Evolutionary conservation across 2,113 vertebrate species (phyloP).

Genomic region (Ictalurus punctatus): DNA sequence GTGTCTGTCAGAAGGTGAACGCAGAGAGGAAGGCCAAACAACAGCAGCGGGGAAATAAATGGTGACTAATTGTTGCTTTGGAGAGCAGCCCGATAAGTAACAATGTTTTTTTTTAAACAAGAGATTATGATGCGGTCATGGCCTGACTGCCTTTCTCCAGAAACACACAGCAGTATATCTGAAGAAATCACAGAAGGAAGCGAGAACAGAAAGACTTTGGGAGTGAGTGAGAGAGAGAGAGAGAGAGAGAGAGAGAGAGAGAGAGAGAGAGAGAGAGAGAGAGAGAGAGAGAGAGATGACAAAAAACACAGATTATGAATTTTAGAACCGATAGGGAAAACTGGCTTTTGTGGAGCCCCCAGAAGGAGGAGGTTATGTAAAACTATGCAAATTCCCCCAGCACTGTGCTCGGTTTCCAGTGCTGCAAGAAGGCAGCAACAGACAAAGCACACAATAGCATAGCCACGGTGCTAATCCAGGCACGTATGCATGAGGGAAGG

Average conservation of each 20-base stretch:
- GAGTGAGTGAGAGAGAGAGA: conserved; percentile 41
- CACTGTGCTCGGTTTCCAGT: conserved; percentile 70
- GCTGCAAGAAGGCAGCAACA: conserved; percentile 64
- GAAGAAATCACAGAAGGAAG: conserved; percentile 52
- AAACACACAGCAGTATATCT: conserved; percentile 58
- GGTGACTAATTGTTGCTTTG: conserved; percentile 56
- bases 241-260: conserved; percentile 38
- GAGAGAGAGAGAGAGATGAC: conserved; percentile 30
- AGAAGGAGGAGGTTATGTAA: conserved; percentile 73
- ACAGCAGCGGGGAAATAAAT: conserved; percentile 48
- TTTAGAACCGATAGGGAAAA: conserved; percentile 69
- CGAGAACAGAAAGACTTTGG: conserved; percentile 35
- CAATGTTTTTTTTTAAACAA: conserved; percentile 59
- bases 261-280: conserved; percentile 37
- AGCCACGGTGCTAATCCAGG: conserved; percentile 48
- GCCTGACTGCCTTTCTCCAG: conserved; percentile 60
- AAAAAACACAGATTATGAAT: conserved; percentile 70
- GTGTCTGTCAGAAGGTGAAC: conserved; percentile 51
- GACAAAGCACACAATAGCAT: conserved; percentile 59
- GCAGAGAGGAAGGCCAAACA: conserved; percentile 25
- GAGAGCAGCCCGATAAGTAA: conserved; percentile 59
- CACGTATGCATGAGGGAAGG: conserved; percentile 35
- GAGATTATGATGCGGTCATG: conserved; percentile 68
- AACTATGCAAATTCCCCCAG: conserved; percentile 74
- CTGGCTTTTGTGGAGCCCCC: conserved; percentile 71